Evolutionary conservation across 2,797 vertebrate genomes (phyloP).

Genomic region (Dermochelys coriacea): DNA sequence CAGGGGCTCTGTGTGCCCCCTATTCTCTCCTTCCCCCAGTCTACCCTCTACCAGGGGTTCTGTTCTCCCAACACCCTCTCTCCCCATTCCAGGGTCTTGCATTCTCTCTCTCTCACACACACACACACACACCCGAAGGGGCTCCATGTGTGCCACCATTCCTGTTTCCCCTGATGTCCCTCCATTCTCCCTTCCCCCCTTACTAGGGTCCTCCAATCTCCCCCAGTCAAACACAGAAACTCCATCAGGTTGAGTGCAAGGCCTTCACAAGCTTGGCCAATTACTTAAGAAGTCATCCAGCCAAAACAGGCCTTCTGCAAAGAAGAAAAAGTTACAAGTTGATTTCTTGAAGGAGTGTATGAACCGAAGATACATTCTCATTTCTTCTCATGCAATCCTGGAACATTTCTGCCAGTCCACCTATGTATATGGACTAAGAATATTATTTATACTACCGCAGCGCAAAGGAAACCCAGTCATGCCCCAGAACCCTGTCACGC

Average conservation of each 20-base stretch:
- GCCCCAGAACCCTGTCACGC: background rate
- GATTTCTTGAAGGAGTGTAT: background rate
- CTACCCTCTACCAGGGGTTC: too few relatives aligned
- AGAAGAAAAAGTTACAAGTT: background rate
- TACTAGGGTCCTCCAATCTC: background rate
- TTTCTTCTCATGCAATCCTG: background rate
- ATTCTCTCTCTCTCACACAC: too few relatives aligned
- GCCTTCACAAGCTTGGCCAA: background rate
- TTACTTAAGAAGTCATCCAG: slow-evolving; percentile 34
- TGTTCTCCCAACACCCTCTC: too few relatives aligned
- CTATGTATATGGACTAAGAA: background rate
- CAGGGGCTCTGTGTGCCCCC: too few relatives aligned
- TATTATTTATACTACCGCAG: background rate
- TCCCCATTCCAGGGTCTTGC: too few relatives aligned
- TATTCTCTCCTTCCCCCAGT: too few relatives aligned
- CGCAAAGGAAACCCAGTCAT: background rate
- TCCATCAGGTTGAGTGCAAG: background rate
- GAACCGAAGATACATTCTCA: background rate
- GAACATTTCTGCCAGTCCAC: background rate
- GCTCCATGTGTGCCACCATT: too few relatives aligned
- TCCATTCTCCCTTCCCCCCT: background rate
- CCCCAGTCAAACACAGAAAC: background rate
- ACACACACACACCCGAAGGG: too few relatives aligned
- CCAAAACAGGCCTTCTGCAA: slow-evolving; percentile 24
- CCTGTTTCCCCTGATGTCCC: background rate